A percentile compares a stretch with the other conserved stretches of the same genome.
phyloP scores from a whole-genome alignment of 64 coral and sea anemone species.

The Dendronephthya gigantea region DNA sequence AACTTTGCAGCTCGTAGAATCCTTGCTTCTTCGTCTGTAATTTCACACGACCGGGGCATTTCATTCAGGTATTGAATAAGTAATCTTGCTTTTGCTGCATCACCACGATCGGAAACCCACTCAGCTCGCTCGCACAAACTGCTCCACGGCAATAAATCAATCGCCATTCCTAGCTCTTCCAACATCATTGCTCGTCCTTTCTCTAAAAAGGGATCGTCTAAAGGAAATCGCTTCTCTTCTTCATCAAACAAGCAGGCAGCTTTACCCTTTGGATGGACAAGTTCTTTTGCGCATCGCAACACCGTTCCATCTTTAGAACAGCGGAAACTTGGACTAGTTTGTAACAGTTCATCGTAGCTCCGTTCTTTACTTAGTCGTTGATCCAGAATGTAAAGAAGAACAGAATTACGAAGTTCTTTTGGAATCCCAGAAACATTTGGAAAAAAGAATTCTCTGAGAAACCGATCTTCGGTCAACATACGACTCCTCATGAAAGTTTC shows the following conservation, averaged over 20 bases:
- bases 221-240: conserved; percentile 54
- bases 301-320: conserved; percentile 23
- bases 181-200: conserved; percentile 29
- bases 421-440: background rate
- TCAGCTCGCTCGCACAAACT: conserved; percentile 55
- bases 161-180: conserved; percentile 48
- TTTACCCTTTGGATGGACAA: conserved; percentile 40
- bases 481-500: background rate
- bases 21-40: background rate
- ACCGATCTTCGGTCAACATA: background rate
- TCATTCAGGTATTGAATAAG: background rate
- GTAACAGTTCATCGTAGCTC: conserved; percentile 21
- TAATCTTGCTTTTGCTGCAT: conserved; percentile 21
- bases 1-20: conserved; percentile 40
- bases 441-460: background rate
- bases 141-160: conserved; percentile 37
- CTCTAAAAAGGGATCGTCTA: conserved; percentile 33
- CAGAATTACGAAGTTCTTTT: background rate
- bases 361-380: background rate
- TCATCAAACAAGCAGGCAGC: conserved; percentile 27
- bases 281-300: conserved; percentile 36
- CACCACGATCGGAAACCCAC: conserved; percentile 10
- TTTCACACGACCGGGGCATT: background rate
- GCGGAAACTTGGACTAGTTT: conserved; percentile 38
- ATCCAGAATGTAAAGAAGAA: background rate